These are phyloP conservation scores for Drosophila arizonae DNA, from an alignment of 1,140 invertebrate genomes.

Conservation along the genomic window DNA sequence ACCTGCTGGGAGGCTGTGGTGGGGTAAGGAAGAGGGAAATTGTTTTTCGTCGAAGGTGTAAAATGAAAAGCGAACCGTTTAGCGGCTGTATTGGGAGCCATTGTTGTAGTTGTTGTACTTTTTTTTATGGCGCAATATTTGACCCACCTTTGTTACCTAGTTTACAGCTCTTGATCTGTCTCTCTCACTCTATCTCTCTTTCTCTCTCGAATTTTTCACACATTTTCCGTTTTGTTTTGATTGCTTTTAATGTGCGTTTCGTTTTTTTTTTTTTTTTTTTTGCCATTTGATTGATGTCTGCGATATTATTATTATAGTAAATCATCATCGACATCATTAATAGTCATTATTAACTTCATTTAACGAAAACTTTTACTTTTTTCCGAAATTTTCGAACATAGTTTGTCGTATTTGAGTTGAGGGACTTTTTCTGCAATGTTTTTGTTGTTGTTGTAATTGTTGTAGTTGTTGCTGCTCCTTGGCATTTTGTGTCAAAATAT, in stretches of 20 bases:
- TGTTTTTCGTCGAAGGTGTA: constrained; percentile 62
- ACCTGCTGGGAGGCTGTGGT: constrained; percentile 1
- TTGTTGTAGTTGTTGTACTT: constrained; percentile 14
- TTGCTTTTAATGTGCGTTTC: constrained; percentile 53
- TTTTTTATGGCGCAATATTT: constrained; percentile 56
- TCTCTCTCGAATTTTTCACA: constrained; percentile 16
- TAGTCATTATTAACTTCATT: constrained; percentile 25
- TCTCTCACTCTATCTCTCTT: background rate
- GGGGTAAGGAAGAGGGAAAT: background rate
- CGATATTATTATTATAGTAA: constrained; percentile 34
- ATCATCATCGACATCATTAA: constrained; percentile 22
- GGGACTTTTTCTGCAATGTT: constrained; percentile 26
- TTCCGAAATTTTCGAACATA: constrained; percentile 20
- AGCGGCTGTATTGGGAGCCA: constrained; percentile 26
- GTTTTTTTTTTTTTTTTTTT: constrained; percentile 37
- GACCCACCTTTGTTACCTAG: constrained; percentile 33
- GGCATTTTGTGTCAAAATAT: constrained; percentile 60
- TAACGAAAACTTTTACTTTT: constrained; percentile 49
- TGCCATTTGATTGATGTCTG: constrained; percentile 47
- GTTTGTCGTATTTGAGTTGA: constrained; percentile 23
- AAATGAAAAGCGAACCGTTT: constrained; percentile 68
- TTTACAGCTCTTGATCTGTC: constrained; percentile 2
- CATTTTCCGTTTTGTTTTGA: constrained; percentile 50
- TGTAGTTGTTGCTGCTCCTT: constrained; percentile 27
- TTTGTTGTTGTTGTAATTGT: constrained; percentile 7